A percentile compares a stretch with the other conserved stretches of the same genome.
These are phyloP conservation scores for Odontamblyopus lacepedii DNA, from an alignment of 2,797 vertebrate genomes.

Conservation along the genomic window DNA sequence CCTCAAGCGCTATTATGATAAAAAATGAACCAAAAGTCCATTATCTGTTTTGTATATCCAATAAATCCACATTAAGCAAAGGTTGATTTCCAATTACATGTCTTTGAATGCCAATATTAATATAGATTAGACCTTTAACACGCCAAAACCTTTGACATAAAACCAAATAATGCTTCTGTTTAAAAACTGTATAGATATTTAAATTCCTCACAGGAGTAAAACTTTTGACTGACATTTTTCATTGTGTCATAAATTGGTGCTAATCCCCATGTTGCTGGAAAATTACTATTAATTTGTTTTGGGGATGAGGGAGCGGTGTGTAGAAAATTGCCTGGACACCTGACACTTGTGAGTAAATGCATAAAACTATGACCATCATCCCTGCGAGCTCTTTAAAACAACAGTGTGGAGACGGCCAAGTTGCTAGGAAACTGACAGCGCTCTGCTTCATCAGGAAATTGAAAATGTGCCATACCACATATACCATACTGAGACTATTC, in stretches of 20 bases:
- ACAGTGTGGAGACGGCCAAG: constrained; percentile 56
- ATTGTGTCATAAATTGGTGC: constrained; percentile 56
- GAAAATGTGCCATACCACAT: not conserved
- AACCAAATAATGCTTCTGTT: not conserved
- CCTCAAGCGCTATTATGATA: not conserved
- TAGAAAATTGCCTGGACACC: constrained; percentile 55
- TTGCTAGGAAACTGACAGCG: constrained; percentile 79
- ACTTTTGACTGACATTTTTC: constrained; percentile 48
- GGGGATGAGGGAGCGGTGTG: constrained; percentile 47
- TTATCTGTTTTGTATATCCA: not conserved
- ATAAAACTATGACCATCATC: constrained; percentile 50
- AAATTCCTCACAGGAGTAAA: constrained; percentile 20
- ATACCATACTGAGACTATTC: not conserved
- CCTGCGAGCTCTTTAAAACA: constrained; percentile 56
- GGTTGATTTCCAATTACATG: not conserved
- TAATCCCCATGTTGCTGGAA: constrained; percentile 47
- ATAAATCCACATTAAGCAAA: not conserved
- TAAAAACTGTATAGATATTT: constrained; percentile 10
- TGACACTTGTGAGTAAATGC: constrained; percentile 52
- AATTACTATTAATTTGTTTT: constrained; percentile 63
- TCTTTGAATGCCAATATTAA: not conserved
- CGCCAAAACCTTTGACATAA: not conserved
- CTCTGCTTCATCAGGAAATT: constrained; percentile 35
- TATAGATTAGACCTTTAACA: constrained; percentile 6
- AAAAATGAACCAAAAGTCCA: not conserved